phyloP scores from a whole-genome alignment of 2,888 invertebrate genomes.

The Trypoxylon attenuatum region DNA sequence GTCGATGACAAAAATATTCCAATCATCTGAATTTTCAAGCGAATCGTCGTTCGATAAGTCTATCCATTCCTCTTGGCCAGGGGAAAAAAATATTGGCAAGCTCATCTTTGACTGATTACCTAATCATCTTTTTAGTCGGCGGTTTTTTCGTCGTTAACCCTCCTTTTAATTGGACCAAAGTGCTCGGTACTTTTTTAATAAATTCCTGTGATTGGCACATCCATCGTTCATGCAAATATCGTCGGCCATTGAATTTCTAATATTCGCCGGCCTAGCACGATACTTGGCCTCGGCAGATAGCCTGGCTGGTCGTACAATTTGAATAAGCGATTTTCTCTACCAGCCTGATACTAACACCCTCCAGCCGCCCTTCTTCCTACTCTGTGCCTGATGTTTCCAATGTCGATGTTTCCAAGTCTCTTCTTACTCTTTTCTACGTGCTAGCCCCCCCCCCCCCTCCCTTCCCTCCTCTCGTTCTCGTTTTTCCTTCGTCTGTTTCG shows the following conservation, averaged over 20 bases:
- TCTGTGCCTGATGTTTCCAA: conserved; percentile 11
- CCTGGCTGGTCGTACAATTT: conserved; percentile 39
- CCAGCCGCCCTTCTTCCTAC: conserved; percentile 5
- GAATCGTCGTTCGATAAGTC: too few species aligned
- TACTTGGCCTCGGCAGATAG: conserved; percentile 22
- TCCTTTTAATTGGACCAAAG: conserved; percentile 32
- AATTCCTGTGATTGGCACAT: conserved; percentile 35
- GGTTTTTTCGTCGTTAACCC: conserved; percentile 4
- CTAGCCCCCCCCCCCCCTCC: not conserved
- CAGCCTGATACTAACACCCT: not conserved
- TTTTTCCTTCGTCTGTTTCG: conserved; percentile 25
- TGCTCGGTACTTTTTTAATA: conserved; percentile 27
- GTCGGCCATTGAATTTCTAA: conserved; percentile 45
- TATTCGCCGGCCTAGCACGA: conserved; percentile 26
- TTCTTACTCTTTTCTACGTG: not conserved
- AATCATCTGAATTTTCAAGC: too few species aligned
- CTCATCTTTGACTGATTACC: conserved; percentile 2
- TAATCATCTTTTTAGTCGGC: not conserved
- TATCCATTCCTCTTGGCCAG: not conserved
- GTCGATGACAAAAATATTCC: too few species aligned
- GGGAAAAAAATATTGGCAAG: conserved; percentile 15
- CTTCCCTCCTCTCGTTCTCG: conserved; percentile 12
- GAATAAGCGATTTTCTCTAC: conserved; percentile 46
- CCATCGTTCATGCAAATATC: conserved; percentile 42
- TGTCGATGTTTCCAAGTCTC: not conserved